Conservation (phyloP, 2,888 invertebrate species). For the Drosophila neotestacea region DNA sequence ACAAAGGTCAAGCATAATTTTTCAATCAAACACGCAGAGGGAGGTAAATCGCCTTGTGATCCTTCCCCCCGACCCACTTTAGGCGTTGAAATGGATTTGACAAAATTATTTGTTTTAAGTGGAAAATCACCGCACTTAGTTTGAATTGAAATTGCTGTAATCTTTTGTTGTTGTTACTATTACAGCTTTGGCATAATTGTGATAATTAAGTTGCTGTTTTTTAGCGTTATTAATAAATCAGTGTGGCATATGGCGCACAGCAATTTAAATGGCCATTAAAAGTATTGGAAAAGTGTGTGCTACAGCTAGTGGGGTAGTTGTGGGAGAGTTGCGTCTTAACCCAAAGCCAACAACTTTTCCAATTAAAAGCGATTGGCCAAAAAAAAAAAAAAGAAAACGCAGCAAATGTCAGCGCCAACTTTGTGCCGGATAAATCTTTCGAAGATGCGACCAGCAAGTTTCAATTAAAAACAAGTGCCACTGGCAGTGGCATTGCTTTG, state of each 20-base stretch:
- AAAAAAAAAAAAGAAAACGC: constrained; percentile 33
- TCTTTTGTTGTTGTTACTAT: constrained; percentile 9
- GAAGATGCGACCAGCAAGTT: constrained; percentile 33
- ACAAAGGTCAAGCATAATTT: constrained; percentile 74
- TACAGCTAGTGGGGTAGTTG: background rate
- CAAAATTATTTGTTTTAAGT: constrained; percentile 59
- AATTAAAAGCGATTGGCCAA: constrained; percentile 57
- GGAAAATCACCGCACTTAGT: constrained; percentile 65
- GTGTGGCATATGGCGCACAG: constrained; percentile 22
- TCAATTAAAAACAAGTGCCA: constrained; percentile 38
- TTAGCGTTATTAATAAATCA: constrained; percentile 48
- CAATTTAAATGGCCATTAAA: constrained; percentile 41
- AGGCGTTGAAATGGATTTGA: constrained; percentile 38
- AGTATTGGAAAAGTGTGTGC: constrained; percentile 21
- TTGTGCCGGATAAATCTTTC: constrained; percentile 29
- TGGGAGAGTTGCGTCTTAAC: constrained; percentile 1
- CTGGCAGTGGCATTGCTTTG: background rate
- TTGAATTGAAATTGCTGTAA: constrained; percentile 36
- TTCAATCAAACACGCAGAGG: constrained; percentile 52
- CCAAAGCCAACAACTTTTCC: constrained; percentile 54
- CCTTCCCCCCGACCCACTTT: background rate
- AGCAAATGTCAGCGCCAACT: constrained; percentile 45
- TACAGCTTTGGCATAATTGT: constrained; percentile 43
- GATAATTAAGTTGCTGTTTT: constrained; percentile 46
- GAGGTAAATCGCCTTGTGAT: background rate